Evolutionary conservation across 2,888 invertebrate species (phyloP), one percentile per base, ranked within the genome.

Genomic region (Agrotis exclamationis): DNA sequence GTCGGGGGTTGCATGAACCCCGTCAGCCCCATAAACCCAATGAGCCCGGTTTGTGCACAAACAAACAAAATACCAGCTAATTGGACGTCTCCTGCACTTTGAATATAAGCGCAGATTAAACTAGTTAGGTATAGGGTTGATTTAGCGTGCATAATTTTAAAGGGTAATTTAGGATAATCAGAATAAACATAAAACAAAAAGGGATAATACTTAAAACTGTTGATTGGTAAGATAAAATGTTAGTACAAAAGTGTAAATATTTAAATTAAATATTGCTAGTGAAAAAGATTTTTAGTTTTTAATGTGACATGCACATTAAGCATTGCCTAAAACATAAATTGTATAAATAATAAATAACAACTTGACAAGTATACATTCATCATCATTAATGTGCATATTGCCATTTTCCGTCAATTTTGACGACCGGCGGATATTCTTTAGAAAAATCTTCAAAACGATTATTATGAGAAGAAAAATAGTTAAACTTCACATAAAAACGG

Each of bases 41-140:
- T 57, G 47, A 54, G 24, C 22, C 14, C 60, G 60, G 63, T 59
- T 83, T 69, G 77, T 76, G 69, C 71, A 51, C 77, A 84, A 85
- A 87, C 79, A 86, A 81, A 84, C 79, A 78, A 82, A 74, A 63
- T 66, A 76, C 51, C 67, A 63, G 74, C 77, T 88, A 89, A 89
- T 89, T 88, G 89, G 84, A 78, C 75, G 80, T 83, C 82, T 83
- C 79, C 81, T 84, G 86, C 83, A 82, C 84, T 87, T 83, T 87
- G 74, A 78, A 86, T 87, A 83, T 87, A 84, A 88, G 84, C 85
- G 67, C 50, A 69, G 86, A 85, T 85, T 82, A 85, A 65, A 59
- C 44, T 66, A 75, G 67, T 74, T 44, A 76, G 48, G 80, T n/a
- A n/a, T n/a, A n/a, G 84, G 84, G 83, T 76, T 80, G 68, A 74